Evolutionary conservation across 1,140 invertebrate species (phyloP).

Genomic region (Fopius arisanus): DNA sequence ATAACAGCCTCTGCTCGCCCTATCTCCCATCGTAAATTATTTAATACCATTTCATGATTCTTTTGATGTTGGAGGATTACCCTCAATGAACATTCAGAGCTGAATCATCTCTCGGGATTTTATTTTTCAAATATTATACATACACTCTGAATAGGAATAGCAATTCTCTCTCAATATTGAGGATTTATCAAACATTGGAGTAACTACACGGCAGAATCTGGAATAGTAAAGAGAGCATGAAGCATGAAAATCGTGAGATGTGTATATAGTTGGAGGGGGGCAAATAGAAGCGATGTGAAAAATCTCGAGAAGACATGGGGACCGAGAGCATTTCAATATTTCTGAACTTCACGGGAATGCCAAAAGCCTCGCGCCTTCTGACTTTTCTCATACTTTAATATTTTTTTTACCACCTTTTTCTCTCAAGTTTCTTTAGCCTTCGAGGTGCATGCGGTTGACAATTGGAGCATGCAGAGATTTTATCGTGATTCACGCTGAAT

Average conservation of each 20-base stretch:
- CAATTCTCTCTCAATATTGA: not conserved
- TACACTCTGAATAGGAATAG: not conserved
- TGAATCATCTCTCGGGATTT: not conserved
- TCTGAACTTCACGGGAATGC: slow-evolving; percentile 6
- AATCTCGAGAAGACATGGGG: slow-evolving; percentile 3
- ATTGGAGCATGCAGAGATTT: slow-evolving; percentile 20
- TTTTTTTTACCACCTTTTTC: not conserved
- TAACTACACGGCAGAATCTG: not conserved
- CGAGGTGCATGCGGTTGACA: not conserved
- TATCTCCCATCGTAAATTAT: slow-evolving; percentile 44
- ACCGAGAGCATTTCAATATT: slow-evolving; percentile 20
- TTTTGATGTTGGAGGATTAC: slow-evolving; percentile 19
- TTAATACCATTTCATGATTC: slow-evolving; percentile 45
- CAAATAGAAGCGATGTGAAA: not conserved
- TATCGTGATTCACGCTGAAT: not conserved
- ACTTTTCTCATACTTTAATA: slow-evolving; percentile 4
- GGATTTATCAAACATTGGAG: not conserved
- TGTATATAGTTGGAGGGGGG: not conserved
- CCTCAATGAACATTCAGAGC: too few relatives aligned
- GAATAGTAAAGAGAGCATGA: not conserved
- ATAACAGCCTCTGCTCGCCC: slow-evolving; percentile 16
- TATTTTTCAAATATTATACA: not conserved
- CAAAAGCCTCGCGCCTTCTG: slow-evolving; percentile 10
- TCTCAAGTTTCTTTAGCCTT: not conserved
- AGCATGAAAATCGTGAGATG: slow-evolving; percentile 8